phyloP scores from a whole-genome alignment of 2,797 vertebrate genomes.

The Sebastes vulpes region DNA sequence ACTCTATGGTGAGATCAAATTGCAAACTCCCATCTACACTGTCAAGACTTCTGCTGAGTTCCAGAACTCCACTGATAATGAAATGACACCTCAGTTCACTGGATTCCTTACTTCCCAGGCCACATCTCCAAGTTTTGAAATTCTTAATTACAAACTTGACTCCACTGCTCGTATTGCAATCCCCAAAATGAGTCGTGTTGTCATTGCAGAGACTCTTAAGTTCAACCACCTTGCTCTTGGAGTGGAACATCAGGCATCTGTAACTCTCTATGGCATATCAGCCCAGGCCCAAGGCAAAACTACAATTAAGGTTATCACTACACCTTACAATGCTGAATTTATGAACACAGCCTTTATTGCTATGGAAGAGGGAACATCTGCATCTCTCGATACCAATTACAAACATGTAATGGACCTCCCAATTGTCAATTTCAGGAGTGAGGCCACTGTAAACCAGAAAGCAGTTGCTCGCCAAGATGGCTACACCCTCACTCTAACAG shows the following conservation, averaged over 20 bases:
- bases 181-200: constrained; percentile 84
- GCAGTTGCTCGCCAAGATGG: constrained; percentile 79
- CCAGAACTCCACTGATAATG: constrained; percentile 86
- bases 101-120: constrained; percentile 86
- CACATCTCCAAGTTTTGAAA: constrained; percentile 81
- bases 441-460: constrained; percentile 83
- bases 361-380: constrained; percentile 78
- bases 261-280: constrained; percentile 83
- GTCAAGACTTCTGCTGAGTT: constrained; percentile 86
- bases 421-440: constrained; percentile 79
- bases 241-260: constrained; percentile 87
- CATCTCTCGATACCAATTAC: constrained; percentile 87
- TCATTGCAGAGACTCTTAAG: constrained; percentile 88
- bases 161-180: constrained; percentile 87
- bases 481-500: constrained; percentile 73
- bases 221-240: constrained; percentile 83
- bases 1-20: constrained; percentile 86
- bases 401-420: constrained; percentile 87
- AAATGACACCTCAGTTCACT: constrained; percentile 84
- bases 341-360: constrained; percentile 85
- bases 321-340: constrained; percentile 84
- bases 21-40: constrained; percentile 90
- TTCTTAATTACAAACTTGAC: constrained; percentile 88
- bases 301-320: constrained; percentile 78
- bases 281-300: constrained; percentile 88